Percentiles rank a stretch among this genome's conserved stretches.
Evolutionary conservation across 2,797 vertebrate species (phyloP).

Genomic region (Gastrophryne carolinensis): DNA sequence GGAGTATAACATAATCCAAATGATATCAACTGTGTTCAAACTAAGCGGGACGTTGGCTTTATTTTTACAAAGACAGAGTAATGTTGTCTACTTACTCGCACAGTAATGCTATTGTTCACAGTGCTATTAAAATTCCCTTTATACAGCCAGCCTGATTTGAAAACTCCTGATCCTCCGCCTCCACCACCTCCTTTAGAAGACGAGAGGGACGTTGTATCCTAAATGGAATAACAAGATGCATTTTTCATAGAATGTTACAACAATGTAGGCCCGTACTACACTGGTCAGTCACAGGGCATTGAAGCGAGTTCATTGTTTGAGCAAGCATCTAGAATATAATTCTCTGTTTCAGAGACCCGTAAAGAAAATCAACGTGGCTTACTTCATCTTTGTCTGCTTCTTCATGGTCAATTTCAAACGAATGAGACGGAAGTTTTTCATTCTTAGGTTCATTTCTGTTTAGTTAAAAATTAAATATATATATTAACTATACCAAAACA

Average conservation of each 20-base stretch:
- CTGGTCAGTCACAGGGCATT: background rate
- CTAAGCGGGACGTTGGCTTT: background rate
- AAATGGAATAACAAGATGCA: constrained; percentile 44
- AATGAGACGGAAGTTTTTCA: constrained; percentile 93
- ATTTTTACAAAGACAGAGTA: constrained; percentile 20
- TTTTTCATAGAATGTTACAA: constrained; percentile 13
- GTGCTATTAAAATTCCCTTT: constrained; percentile 99
- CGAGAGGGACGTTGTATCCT: constrained; percentile 96
- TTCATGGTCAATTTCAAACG: constrained; percentile 96
- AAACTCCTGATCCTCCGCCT: constrained; percentile 84
- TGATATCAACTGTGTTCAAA: background rate
- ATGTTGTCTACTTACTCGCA: constrained; percentile 80
- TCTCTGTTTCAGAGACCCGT: background rate
- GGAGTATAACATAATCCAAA: constrained; percentile 40
- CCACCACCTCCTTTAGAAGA: constrained; percentile 96
- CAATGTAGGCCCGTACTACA: constrained; percentile 13
- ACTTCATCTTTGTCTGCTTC: constrained; percentile 97
- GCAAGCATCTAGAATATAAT: background rate
- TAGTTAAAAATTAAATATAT: too few relatives aligned
- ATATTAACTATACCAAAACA: too few relatives aligned
- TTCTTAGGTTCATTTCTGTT: constrained; percentile 82
- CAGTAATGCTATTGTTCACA: constrained; percentile 95
- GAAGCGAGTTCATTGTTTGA: constrained; percentile 12
- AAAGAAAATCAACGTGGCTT: constrained; percentile 56
- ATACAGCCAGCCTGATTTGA: constrained; percentile 96